A percentile compares a stretch with the other conserved stretches of the same genome.
phyloP scores from a whole-genome alignment of 1,140 invertebrate genomes.

The Cryptotermes secundus region DNA sequence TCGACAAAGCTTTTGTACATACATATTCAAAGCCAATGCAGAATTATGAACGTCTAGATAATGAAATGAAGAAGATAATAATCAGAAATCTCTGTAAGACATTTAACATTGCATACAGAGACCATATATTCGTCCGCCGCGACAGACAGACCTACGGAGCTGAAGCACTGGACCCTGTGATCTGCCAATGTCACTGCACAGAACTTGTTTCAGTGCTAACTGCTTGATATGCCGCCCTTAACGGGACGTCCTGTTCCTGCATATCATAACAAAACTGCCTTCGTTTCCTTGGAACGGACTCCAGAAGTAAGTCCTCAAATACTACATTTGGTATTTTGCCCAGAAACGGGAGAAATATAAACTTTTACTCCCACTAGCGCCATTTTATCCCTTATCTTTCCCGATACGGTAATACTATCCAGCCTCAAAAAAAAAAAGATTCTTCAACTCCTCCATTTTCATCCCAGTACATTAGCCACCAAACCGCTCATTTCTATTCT shows the following conservation, averaged over 20 bases:
- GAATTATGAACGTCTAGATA: too few species aligned
- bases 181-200: too few species aligned
- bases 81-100: too few species aligned
- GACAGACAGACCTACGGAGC: too few species aligned
- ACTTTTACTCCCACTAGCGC: neutral
- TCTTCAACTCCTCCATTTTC: neutral
- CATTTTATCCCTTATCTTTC: conserved; percentile 3
- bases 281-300: neutral
- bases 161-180: too few species aligned
- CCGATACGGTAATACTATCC: neutral
- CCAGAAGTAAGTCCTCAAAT: neutral
- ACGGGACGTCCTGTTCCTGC: neutral
- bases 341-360: neutral
- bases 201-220: too few species aligned
- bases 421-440: neutral
- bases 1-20: too few species aligned
- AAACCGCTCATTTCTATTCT: conserved; percentile 13
- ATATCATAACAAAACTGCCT: neutral
- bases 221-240: neutral
- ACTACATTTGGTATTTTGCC: conserved; percentile 17
- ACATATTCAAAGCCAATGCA: too few species aligned
- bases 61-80: too few species aligned
- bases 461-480: conserved; percentile 18
- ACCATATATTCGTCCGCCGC: too few species aligned
- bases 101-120: too few species aligned